These are phyloP conservation scores for Geopemphigus sp. DNA, from an alignment of 1,140 invertebrate species.

Conservation along the genomic window DNA sequence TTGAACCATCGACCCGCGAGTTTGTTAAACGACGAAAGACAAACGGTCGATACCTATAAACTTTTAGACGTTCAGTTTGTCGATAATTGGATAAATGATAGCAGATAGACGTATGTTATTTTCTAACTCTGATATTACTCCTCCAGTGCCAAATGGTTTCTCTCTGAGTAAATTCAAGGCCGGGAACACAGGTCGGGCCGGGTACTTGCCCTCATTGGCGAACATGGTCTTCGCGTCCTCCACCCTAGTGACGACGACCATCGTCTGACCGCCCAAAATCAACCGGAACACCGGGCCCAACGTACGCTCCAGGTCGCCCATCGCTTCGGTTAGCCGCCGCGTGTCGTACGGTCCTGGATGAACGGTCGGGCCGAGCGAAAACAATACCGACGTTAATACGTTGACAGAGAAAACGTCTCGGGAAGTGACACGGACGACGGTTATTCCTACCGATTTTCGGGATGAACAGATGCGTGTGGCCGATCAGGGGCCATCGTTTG, in stretches of 20 bases:
- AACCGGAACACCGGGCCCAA: slow-evolving; percentile 56
- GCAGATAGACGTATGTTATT: neutral
- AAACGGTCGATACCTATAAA: neutral
- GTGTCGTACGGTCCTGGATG: slow-evolving; percentile 54
- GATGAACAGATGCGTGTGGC: slow-evolving; percentile 56
- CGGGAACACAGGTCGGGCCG: slow-evolving; percentile 55
- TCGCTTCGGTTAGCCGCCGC: slow-evolving; percentile 55
- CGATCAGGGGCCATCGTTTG: slow-evolving; percentile 54
- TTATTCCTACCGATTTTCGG: slow-evolving; percentile 37
- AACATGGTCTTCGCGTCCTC: slow-evolving; percentile 55
- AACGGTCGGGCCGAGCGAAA: neutral
- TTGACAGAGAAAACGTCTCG: no score
- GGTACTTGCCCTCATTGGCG: slow-evolving; percentile 55
- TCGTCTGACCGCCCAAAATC: slow-evolving; percentile 53
- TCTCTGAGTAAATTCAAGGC: slow-evolving; percentile 55
- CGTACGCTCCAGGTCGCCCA: slow-evolving; percentile 54
- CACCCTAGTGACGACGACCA: slow-evolving; percentile 55
- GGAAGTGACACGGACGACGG: no score
- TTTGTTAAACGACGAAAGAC: neutral
- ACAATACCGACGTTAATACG: no score
- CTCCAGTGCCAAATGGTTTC: slow-evolving; percentile 55
- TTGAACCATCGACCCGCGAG: neutral
- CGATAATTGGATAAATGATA: neutral
- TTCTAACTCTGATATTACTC: slow-evolving; percentile 55
- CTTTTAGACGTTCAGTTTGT: neutral